Conservation (phyloP, 35 echinoderm and acorn worm genomes). For the Diadema setosum region DNA sequence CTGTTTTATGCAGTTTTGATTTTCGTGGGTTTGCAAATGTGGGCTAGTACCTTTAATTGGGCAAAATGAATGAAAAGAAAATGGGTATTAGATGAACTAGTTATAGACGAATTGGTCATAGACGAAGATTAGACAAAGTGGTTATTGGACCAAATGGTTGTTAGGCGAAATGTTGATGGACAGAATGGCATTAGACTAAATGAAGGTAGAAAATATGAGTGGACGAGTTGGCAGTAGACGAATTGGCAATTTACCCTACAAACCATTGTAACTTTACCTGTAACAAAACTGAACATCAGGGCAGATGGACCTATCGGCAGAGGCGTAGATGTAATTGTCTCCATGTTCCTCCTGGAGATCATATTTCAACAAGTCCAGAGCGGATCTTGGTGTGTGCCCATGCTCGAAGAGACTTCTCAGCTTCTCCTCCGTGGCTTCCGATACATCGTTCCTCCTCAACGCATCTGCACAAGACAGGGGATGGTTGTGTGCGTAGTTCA, state of each 20-base stretch:
- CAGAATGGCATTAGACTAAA: neutral
- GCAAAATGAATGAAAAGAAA: too few species aligned
- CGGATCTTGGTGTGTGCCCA: constrained; percentile 44
- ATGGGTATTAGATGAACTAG: too few species aligned
- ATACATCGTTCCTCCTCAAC: constrained; percentile 17
- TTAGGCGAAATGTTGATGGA: neutral
- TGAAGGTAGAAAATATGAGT: neutral
- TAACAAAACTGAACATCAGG: constrained; percentile 66
- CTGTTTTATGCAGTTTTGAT: too few species aligned
- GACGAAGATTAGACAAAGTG: too few species aligned
- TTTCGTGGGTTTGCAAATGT: too few species aligned
- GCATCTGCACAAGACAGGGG: constrained; percentile 25
- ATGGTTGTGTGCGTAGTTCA: constrained; percentile 34
- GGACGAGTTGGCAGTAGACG: neutral
- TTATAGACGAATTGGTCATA: too few species aligned
- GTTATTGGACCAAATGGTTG: too few species aligned
- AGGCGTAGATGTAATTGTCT: constrained; percentile 13
- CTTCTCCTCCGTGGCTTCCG: neutral
- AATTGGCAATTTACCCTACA: neutral
- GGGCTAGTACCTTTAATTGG: too few species aligned
- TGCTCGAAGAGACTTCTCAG: constrained; percentile 9
- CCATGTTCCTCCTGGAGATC: constrained; percentile 33
- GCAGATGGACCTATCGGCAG: constrained; percentile 25
- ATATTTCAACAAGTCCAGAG: constrained; percentile 28
- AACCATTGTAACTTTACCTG: constrained; percentile 12